These are phyloP conservation scores for Galeopsomyia nigrocyanea DNA, from an alignment of 2,888 invertebrate genomes.

Conservation along the genomic window DNA sequence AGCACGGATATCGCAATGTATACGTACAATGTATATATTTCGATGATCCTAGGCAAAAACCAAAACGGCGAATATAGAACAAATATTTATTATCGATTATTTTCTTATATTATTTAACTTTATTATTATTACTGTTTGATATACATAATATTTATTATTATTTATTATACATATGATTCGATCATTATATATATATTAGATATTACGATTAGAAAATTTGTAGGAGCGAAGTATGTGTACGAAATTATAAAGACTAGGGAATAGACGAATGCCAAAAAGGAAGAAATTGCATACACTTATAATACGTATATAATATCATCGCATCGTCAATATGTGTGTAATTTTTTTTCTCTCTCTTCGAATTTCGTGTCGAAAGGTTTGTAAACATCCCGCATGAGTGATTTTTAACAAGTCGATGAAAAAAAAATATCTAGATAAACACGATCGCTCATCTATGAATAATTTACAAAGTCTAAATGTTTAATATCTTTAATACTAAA, in stretches of 20 bases:
- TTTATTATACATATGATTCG: background rate
- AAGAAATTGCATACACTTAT: background rate
- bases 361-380: constrained; percentile 23
- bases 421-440: constrained; percentile 10
- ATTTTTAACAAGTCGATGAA: constrained; percentile 37
- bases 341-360: background rate
- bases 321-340: constrained; percentile 19
- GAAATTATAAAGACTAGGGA: too few relatives aligned
- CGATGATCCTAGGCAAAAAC: constrained; percentile 33
- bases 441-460: constrained; percentile 40
- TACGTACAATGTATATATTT: constrained; percentile 34
- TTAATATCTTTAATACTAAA: background rate
- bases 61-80: too few relatives aligned
- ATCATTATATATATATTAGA: too few relatives aligned
- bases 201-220: too few relatives aligned
- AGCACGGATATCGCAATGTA: constrained; percentile 46
- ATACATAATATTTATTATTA: constrained; percentile 16
- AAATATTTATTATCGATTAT: constrained; percentile 14
- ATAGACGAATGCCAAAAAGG: too few relatives aligned
- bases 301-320: constrained; percentile 29
- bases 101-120: constrained; percentile 14
- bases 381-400: constrained; percentile 44
- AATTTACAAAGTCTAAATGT: constrained; percentile 4
- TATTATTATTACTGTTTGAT: background rate
- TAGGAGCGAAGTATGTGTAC: too few relatives aligned